Evolutionary conservation across 2,797 vertebrate genomes (phyloP), one percentile per base, ranked within the genome.

Genomic region (Ammospiza maritima): DNA sequence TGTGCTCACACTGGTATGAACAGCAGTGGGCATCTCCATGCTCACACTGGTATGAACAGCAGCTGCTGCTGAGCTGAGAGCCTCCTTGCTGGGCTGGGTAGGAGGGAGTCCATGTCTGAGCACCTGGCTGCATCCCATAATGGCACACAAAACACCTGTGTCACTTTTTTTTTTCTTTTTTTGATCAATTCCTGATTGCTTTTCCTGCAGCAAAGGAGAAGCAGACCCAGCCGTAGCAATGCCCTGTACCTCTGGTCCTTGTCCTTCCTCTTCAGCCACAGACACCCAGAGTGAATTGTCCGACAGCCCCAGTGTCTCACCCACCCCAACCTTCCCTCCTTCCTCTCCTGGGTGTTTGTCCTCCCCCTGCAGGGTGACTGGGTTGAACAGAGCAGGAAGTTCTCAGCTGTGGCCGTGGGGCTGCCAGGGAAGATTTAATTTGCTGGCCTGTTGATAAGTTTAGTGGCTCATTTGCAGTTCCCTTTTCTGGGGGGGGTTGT

Each of bases 311-410:
- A 1, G n/a, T 1, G 1, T 57, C 34, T 72, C 72, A 60, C 29
- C 16, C 0, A 3, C 25, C 58, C 57, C 57, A 30, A n/a, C 47
- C 73, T 32, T 50, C 34, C 38, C 56, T 69, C 21, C 53, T 65
- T 81, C 60, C 65, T 70, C 57, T 74, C 66, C 42, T 62, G 60
- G 16, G 16, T 61, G 36, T 45, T 66, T 20, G 18, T 50, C 57
- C 42, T 57, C 3, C 54, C 66, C 0, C 1, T 1, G 0, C 0
- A 0, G 32, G 45, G n/a, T 65, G 62, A 27, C 0, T 1, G 45
- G 7, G n/a, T n/a, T 30, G 50, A 67, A 36, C 17, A 12, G 18
- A 80, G 62, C 54, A 42, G 88, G 78, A 91, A 61, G 56, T 62
- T 88, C 47, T 29, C 27, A 56, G 58, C 72, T 50, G 74, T 25